Evolutionary conservation across 2,888 invertebrate genomes (phyloP).

Genomic region (Sinhomidia bicolor): DNA sequence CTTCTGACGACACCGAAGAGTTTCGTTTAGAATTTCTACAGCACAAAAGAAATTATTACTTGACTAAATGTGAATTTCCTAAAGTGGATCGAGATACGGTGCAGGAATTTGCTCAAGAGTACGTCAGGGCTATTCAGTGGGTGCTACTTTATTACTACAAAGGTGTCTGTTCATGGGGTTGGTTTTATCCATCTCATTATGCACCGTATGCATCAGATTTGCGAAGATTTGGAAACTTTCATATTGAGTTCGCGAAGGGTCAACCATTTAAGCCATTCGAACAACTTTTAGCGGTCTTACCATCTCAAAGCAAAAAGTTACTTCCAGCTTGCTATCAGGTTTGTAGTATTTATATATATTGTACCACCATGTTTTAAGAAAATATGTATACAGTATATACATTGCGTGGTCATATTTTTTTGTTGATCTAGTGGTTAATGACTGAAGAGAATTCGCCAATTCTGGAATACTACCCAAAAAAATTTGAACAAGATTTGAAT

Average conservation of each 20-base stretch:
- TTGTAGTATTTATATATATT: neutral
- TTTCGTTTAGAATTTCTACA: constrained; percentile 88
- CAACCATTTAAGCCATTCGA: constrained; percentile 96
- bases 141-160: constrained; percentile 97
- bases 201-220: constrained; percentile 98
- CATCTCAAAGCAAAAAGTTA: constrained; percentile 88
- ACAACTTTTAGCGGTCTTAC: constrained; percentile 93
- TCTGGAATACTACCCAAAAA: constrained; percentile 93
- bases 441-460: constrained; percentile 90
- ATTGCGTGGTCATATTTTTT: too few species aligned
- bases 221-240: constrained; percentile 88
- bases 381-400: too few species aligned
- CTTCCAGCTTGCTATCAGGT: constrained; percentile 90
- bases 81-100: constrained; percentile 91
- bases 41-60: constrained; percentile 95
- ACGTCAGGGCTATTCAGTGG: constrained; percentile 98
- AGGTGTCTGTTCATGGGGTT: constrained; percentile 98
- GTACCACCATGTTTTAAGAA: too few species aligned
- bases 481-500: constrained; percentile 97
- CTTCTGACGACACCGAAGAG: constrained; percentile 83
- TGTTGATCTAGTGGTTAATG: constrained; percentile 85
- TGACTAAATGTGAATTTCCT: constrained; percentile 91
- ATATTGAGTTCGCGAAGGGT: constrained; percentile 91
- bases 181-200: constrained; percentile 99
- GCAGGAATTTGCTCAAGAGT: constrained; percentile 91